Base-by-base conservation (phyloP, 2,888 invertebrate species). In the Papilio elwesi region DNA sequence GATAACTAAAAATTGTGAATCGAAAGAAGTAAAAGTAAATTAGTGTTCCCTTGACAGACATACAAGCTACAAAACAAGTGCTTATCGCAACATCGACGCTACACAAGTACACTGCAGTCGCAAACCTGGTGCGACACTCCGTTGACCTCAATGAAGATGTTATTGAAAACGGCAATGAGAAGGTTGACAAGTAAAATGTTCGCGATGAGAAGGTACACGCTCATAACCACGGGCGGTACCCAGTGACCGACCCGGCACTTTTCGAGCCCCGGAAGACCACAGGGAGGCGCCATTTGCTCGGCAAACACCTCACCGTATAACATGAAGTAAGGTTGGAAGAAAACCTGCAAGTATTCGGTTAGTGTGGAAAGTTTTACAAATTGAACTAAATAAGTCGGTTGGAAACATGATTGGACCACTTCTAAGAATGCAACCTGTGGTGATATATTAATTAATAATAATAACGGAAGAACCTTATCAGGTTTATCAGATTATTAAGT, bases 311-410 rank as follows among this genome's bases (percentile, higher is more conserved):
- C 99, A 81, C 99, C 99, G 92, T 99, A 99, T 87, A 99, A 95
- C 99, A 99, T 99, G 94, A 99, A 99, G 92, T 99, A 99, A 26
- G 98, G 99, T 93, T 99, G 98, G 92, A 98, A 97, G 94, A 99
- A 98, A 74, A 99, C 97, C 97, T 97, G 93, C 52, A 92, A 93
- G 83, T 85, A 89, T 91, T 92, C 88, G 90, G 87, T 66, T 57
- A 74, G 68, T 57, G 16, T 49, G 59, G 57, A 59, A 47, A 49
- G 3, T 13, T 66, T 51, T 9, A 38, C 11, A 0, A 13, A 5
- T 43, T 16, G 12, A 51, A 51, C 51, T 13, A 16, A 13, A 10
- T 65, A 36, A 11, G 49, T 49, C 38, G 38, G 13, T 52, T 49
- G n/a, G 38, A 36, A 15, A 43, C 43, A 43, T 43, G 43, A 6